Evolutionary conservation across 2,888 invertebrate species (phyloP).

Genomic region (Drosophila siamana): DNA sequence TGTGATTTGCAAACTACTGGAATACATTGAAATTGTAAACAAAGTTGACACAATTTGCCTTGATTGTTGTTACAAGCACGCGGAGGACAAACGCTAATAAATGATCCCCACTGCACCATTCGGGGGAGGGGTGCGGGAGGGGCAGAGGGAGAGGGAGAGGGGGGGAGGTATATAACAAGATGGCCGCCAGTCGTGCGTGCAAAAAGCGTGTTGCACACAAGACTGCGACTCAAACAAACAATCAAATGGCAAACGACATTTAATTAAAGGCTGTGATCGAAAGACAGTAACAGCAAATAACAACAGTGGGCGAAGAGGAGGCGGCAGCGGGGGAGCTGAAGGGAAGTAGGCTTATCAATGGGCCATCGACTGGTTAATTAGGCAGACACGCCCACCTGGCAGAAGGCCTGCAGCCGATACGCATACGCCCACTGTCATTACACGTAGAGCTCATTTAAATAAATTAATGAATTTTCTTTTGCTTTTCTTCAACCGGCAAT

Average conservation of each 20-base stretch:
- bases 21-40: background rate
- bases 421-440: conserved; percentile 63
- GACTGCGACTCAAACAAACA: conserved; percentile 54
- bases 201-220: conserved; percentile 29
- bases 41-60: conserved; percentile 1
- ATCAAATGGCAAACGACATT: conserved; percentile 72
- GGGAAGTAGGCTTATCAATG: conserved; percentile 51
- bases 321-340: background rate
- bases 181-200: conserved; percentile 44
- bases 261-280: conserved; percentile 59
- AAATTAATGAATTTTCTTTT: conserved; percentile 74
- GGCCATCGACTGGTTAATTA: conserved; percentile 65
- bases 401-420: conserved; percentile 16
- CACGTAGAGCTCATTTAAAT: conserved; percentile 76
- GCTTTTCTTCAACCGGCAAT: conserved; percentile 53
- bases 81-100: background rate
- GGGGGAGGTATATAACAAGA: conserved; percentile 20
- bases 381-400: conserved; percentile 56
- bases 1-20: background rate
- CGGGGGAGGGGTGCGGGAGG: background rate
- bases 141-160: too few relatives aligned
- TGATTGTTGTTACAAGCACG: background rate
- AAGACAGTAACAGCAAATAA: too few relatives aligned
- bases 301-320: too few relatives aligned
- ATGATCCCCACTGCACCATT: background rate